Conservation (phyloP, 2,888 invertebrate genomes). For the Barypeithes pellucidus region DNA sequence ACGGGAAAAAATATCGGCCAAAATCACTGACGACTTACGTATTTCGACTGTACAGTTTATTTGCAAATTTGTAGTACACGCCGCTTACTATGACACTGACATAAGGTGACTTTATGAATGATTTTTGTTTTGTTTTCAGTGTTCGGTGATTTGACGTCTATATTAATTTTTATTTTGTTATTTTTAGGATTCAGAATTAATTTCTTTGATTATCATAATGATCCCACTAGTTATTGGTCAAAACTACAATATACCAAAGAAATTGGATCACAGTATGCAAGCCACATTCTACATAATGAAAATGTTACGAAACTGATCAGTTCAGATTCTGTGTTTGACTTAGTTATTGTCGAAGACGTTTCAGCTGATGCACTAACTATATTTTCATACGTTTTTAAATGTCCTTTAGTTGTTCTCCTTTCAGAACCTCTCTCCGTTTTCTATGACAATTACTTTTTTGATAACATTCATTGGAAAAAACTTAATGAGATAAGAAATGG, state of each 20-base stretch:
- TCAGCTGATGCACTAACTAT: slow-evolving; percentile 24
- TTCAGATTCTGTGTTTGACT: slow-evolving; percentile 29
- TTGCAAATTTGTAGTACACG: too few relatives aligned
- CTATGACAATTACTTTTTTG: slow-evolving; percentile 32
- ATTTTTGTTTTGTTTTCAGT: too few relatives aligned
- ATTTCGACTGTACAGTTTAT: too few relatives aligned
- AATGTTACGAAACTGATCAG: slow-evolving; percentile 22
- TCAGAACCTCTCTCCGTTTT: slow-evolving; percentile 35
- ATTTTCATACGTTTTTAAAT: slow-evolving; percentile 36
- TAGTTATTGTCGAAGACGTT: slow-evolving; percentile 34
- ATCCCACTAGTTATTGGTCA: slow-evolving; percentile 21
- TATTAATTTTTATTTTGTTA: background rate
- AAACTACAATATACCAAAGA: slow-evolving; percentile 13
- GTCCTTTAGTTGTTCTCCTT: slow-evolving; percentile 33
- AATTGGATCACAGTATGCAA: slow-evolving; percentile 32
- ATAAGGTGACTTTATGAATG: too few relatives aligned
- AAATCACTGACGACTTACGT: too few relatives aligned
- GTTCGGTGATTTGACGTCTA: too few relatives aligned
- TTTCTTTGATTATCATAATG: background rate
- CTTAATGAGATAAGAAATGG: slow-evolving; percentile 12
- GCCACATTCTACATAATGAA: slow-evolving; percentile 21
- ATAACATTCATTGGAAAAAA: slow-evolving; percentile 11
- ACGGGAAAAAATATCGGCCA: too few relatives aligned
- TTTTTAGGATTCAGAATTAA: slow-evolving; percentile 25
- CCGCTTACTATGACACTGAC: too few relatives aligned